These are phyloP conservation scores for Cliona cf. orientalis DNA, from an alignment of 37 sponge, comb jelly and placozoan genomes.

Conservation along the genomic window DNA sequence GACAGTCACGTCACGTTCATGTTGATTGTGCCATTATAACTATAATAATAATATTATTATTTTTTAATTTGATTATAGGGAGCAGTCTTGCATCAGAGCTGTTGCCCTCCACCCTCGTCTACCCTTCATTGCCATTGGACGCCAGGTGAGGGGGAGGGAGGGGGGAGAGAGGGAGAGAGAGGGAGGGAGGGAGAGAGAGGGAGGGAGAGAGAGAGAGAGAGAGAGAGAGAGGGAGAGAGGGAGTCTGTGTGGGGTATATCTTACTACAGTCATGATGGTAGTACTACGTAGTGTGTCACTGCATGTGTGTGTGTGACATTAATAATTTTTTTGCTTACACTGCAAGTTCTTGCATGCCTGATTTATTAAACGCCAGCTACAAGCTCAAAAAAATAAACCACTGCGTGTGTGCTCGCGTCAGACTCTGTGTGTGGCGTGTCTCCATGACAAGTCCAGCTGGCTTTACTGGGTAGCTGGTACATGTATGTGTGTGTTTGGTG, in stretches of 20 bases:
- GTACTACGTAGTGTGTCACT: background rate
- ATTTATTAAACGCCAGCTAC: too few species aligned
- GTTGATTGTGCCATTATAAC: too few species aligned
- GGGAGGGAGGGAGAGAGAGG: slow-evolving; percentile 1
- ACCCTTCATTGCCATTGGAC: slow-evolving; percentile 31
- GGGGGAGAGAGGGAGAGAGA: background rate
- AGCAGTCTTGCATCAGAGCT: slow-evolving; percentile 16
- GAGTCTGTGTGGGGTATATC: background rate
- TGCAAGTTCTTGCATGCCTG: too few species aligned
- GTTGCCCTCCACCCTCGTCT: slow-evolving; percentile 47
- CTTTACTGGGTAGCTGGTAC: too few species aligned
- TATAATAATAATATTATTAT: too few species aligned
- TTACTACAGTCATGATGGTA: background rate
- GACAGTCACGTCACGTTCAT: too few species aligned
- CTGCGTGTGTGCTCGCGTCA: too few species aligned
- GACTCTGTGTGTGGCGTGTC: too few species aligned
- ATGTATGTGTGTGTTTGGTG: too few species aligned
- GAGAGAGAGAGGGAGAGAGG: background rate
- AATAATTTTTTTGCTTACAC: background rate
- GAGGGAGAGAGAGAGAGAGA: background rate
- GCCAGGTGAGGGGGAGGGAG: slow-evolving; percentile 61
- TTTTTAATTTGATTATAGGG: too few species aligned
- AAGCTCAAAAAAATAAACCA: too few species aligned
- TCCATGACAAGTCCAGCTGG: too few species aligned
- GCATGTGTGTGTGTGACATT: background rate